Percentiles rank a stretch among this genome's conserved stretches.
These are phyloP conservation scores for Solea senegalensis DNA, from an alignment of 2,113 vertebrate genomes.

Conservation along the genomic window DNA sequence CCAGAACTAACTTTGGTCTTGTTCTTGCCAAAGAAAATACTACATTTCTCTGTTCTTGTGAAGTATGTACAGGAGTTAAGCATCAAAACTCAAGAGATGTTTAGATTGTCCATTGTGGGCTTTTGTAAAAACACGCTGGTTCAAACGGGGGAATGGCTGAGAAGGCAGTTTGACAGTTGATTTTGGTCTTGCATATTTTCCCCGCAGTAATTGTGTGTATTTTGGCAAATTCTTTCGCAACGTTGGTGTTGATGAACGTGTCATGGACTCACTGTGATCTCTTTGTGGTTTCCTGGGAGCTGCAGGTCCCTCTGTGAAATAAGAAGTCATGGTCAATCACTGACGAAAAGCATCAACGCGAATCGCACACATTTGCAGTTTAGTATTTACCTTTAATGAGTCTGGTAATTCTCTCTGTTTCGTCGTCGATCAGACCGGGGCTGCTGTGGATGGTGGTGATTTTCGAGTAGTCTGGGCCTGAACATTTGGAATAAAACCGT, in stretches of 20 bases:
- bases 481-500: conserved; percentile 8
- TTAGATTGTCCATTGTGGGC: no score
- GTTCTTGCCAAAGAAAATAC: no score
- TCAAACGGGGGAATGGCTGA: no score
- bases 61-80: no score
- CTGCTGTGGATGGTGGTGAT: conserved; percentile 72
- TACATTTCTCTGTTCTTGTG: no score
- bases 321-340: conserved; percentile 10
- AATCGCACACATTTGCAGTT: neutral
- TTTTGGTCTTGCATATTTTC: conserved; percentile 4
- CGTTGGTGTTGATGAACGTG: conserved; percentile 1
- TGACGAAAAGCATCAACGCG: neutral
- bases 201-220: conserved; percentile 4
- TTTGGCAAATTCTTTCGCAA: conserved; percentile 1
- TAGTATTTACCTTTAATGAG: conserved; percentile 75
- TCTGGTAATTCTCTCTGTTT: conserved; percentile 77
- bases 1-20: no score
- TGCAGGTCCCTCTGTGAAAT: conserved; percentile 54
- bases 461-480: conserved; percentile 78
- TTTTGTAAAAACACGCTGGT: no score
- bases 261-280: conserved; percentile 6
- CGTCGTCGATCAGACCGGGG: conserved; percentile 64
- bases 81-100: no score
- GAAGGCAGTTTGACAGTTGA: neutral
- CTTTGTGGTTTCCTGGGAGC: conserved; percentile 64